phyloP scores from a whole-genome alignment of 2,888 invertebrate species.

The Platerodrilus igneus region DNA sequence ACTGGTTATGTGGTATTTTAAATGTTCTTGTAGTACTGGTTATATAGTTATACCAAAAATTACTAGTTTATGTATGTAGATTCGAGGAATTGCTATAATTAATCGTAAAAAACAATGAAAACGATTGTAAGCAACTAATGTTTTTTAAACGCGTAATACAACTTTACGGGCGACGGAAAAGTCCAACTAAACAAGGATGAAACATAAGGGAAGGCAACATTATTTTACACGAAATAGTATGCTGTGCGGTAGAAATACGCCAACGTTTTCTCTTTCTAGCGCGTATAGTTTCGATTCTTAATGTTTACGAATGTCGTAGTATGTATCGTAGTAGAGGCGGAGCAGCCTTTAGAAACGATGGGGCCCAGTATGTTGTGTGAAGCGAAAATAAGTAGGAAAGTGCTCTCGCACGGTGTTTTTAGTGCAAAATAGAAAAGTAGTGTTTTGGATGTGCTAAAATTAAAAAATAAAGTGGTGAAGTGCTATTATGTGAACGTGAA shows the following conservation, averaged over 20 bases:
- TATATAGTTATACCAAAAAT: too few relatives aligned
- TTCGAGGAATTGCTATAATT: too few relatives aligned
- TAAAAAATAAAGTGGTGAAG: slow-evolving; percentile 23
- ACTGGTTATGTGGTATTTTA: too few relatives aligned
- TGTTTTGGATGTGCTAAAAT: slow-evolving; percentile 29
- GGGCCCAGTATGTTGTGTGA: slow-evolving; percentile 42
- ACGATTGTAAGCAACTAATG: slow-evolving; percentile 16
- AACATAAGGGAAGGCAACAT: slow-evolving; percentile 45
- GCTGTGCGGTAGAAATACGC: slow-evolving; percentile 31
- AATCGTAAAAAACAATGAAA: slow-evolving; percentile 3
- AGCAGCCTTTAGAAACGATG: slow-evolving; percentile 39
- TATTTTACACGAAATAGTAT: slow-evolving; percentile 44
- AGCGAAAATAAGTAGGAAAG: slow-evolving; percentile 44
- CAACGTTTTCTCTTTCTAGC: slow-evolving; percentile 33
- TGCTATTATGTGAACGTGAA: slow-evolving; percentile 27
- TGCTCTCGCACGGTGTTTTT: slow-evolving; percentile 40
- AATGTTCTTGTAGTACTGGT: too few relatives aligned
- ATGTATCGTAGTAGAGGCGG: slow-evolving; percentile 35
- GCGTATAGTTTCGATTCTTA: slow-evolving; percentile 25
- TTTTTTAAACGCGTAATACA: slow-evolving; percentile 40
- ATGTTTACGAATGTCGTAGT: slow-evolving; percentile 30
- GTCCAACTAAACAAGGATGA: slow-evolving; percentile 41
- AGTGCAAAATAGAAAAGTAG: slow-evolving; percentile 30
- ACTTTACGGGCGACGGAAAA: slow-evolving; percentile 42
- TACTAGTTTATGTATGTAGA: too few relatives aligned